phyloP scores from a whole-genome alignment of 2,113 vertebrate species.

The Megaceryle torquata region DNA sequence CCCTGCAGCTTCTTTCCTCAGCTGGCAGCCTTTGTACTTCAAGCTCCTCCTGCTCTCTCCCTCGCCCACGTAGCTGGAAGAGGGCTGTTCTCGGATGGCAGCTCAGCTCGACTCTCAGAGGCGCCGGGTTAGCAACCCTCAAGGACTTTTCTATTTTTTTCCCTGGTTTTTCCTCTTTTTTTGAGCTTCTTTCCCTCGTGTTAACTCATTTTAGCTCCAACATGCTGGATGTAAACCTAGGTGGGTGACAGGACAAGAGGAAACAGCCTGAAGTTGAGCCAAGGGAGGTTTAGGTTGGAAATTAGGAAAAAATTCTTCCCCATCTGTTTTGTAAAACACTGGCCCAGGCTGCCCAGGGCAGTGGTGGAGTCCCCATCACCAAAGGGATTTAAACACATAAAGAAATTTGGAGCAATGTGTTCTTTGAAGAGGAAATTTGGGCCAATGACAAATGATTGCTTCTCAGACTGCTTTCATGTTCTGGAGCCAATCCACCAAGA shows the following conservation, averaged over 20 bases:
- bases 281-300: no score
- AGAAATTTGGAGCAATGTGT: not conserved
- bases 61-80: not conserved
- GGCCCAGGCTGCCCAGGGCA: no score
- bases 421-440: not conserved
- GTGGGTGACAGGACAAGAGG: not conserved
- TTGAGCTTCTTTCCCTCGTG: not conserved
- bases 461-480: not conserved
- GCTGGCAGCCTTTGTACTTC: not conserved
- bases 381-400: not conserved
- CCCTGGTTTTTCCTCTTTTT: not conserved
- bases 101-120: not conserved
- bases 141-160: not conserved
- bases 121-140: not conserved
- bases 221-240: fast-evolving
- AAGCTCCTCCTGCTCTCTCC: not conserved
- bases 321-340: no score
- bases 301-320: no score
- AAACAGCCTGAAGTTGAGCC: not conserved
- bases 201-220: not conserved
- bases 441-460: not conserved
- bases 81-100: not conserved
- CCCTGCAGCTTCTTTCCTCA: not conserved
- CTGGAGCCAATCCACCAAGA: not conserved
- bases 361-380: no score